phyloP scores from a whole-genome alignment of 2,888 invertebrate species.

The Myopa testacea region DNA sequence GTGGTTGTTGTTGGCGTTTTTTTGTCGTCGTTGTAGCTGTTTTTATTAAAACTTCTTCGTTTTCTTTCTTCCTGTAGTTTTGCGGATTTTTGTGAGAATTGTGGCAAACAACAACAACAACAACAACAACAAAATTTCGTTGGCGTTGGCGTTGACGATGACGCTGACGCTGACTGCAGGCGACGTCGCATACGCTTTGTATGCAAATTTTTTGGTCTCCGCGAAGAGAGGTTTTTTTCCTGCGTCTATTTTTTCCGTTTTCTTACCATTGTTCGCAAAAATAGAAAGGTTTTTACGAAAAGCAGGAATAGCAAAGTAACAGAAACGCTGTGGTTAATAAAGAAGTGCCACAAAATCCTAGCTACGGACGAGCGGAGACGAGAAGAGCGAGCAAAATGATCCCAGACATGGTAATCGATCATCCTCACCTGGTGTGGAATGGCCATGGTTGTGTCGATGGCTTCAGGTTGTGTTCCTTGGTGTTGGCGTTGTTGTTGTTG shows the following conservation, averaged over 20 bases:
- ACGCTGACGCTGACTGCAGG: constrained; percentile 2
- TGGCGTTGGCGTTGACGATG: not conserved
- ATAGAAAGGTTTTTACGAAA: constrained; percentile 19
- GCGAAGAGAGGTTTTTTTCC: not conserved
- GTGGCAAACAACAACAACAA: not conserved
- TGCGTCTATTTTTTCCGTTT: not conserved
- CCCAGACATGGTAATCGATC: constrained; percentile 34
- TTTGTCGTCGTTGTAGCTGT: not conserved
- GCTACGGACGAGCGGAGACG: not conserved
- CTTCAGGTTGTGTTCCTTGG: not conserved
- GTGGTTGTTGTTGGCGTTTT: constrained; percentile 1
- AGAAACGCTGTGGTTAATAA: not conserved
- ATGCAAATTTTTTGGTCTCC: constrained; percentile 33
- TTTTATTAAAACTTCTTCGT: constrained; percentile 7
- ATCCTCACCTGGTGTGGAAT: constrained; percentile 21
- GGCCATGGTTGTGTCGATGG: not conserved
- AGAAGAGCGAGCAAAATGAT: constrained; percentile 19
- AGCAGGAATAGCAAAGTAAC: not conserved
- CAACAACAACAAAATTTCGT: no score
- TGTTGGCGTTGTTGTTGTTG: not conserved
- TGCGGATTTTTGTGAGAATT: not conserved
- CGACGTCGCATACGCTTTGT: constrained; percentile 26
- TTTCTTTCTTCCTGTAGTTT: constrained; percentile 1
- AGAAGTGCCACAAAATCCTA: not conserved
- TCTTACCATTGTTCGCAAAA: not conserved